Evolutionary conservation across 2,797 vertebrate species (phyloP).

Genomic region (Platalea minor): DNA sequence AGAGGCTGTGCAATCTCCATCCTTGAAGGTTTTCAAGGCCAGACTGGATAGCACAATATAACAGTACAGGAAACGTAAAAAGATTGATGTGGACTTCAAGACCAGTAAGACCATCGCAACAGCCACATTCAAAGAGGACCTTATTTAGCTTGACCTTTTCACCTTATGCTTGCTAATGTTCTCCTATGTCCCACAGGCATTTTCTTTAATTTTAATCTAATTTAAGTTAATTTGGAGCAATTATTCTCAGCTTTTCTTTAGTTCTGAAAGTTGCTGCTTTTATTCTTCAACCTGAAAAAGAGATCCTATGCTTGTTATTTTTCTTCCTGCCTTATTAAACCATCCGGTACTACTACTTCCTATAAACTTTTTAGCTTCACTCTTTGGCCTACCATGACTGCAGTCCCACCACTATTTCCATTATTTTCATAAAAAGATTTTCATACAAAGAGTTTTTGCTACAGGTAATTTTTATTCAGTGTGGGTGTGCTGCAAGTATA

Average conservation of each 20-base stretch:
- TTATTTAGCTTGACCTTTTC: neutral
- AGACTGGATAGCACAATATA: neutral
- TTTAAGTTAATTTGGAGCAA: neutral
- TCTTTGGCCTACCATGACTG: neutral
- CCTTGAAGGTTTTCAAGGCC: neutral
- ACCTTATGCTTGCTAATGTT: neutral
- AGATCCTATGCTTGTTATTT: neutral
- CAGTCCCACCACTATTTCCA: neutral
- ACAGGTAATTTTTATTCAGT: neutral
- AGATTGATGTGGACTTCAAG: neutral
- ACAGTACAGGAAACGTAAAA: rapidly evolving
- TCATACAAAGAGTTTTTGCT: neutral
- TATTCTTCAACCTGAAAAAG: neutral
- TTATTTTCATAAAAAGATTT: neutral
- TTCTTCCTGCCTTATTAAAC: neutral
- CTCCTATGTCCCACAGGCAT: neutral
- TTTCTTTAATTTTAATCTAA: neutral
- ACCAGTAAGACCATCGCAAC: neutral
- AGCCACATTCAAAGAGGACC: neutral
- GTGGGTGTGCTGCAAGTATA: neutral
- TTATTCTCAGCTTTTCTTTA: neutral
- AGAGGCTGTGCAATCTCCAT: neutral
- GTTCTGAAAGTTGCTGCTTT: neutral
- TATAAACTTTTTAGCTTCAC: neutral
- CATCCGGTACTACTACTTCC: neutral